Base-by-base conservation (phyloP, 2,888 invertebrate genomes). In the Philereme transversata region DNA sequence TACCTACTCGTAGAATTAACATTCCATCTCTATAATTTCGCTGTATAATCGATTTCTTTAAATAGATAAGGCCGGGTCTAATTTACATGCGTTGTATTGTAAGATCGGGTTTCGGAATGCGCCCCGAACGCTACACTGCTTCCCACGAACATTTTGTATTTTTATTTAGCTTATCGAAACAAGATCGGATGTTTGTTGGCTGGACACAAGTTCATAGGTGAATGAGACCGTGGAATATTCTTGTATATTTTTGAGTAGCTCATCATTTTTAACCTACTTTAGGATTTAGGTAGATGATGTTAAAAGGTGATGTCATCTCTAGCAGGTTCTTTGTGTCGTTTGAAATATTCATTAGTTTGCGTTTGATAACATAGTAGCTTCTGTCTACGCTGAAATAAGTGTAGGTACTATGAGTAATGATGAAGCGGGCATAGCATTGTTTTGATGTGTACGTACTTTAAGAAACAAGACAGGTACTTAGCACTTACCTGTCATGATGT, bases 151-250 rank as follows among this genome's bases (percentile, higher is more conserved):
- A 63, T 50, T 57, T 66, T 71, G 36, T 75, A 67, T 77, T 81
- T 76, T 82, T 81, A 75, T 78, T 77, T 72, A 56, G 49, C 68
- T 55, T 68, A 65, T 65, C 62, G 56, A 62, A 71, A 69, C 67
- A 62, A 65, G 73, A 80, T 80, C 77, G 62, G 62, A 64, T 68
- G 68, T 72, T 67, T 68, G 72, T 64, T 64, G 57, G 64, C 67
- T 62, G 64, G 58, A 62, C 69, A 68, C 69, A 66, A 70, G 83
- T 80, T 84, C 79, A 80, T 72, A 83, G 81, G 78, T 81, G 77
- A 76, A 74, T 78, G 70, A 74, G 54, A 58, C 59, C 60, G 51
- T 46, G 47, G 51, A 47, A 5, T 52, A 60, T 50, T 46, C 49
- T 46, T 38, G 46, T 52, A 8, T 51, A 34, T 61, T 75, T 70